Evolutionary conservation across 2,113 vertebrate species (phyloP).

Genomic region (Podilymbus podiceps): DNA sequence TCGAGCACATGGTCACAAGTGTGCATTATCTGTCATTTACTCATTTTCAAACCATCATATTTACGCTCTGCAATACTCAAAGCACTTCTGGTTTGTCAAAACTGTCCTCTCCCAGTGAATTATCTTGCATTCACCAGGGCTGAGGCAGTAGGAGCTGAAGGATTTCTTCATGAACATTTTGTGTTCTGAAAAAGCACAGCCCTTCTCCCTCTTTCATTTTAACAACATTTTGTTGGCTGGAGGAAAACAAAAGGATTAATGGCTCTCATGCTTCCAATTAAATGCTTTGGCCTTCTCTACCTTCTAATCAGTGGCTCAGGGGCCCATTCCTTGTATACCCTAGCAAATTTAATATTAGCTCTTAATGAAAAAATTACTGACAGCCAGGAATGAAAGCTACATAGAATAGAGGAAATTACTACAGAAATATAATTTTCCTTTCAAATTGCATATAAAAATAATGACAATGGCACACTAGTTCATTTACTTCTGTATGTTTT

Average conservation of each 20-base stretch:
- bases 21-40: background rate
- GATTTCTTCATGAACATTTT: background rate
- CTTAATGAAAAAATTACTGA: slow-evolving; percentile 63
- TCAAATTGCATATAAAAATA: background rate
- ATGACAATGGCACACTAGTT: background rate
- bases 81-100: background rate
- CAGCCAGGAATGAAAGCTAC: slow-evolving; percentile 19
- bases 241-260: slow-evolving; percentile 42
- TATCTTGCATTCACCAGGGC: background rate
- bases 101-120: background rate
- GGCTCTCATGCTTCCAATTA: slow-evolving; percentile 32
- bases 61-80: background rate
- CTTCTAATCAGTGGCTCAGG: slow-evolving; percentile 58
- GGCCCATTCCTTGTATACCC: background rate
- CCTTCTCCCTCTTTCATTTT: slow-evolving; percentile 9
- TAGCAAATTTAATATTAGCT: slow-evolving; percentile 57
- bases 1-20: background rate
- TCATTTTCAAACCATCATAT: background rate
- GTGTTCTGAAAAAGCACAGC: background rate
- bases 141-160: background rate
- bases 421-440: slow-evolving; percentile 15
- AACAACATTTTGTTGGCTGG: slow-evolving; percentile 9
- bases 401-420: background rate
- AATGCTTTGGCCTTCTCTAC: slow-evolving; percentile 29
- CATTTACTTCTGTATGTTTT: background rate